Conservation (phyloP, 2,113 vertebrate species). For the Suricata suricatta region DNA sequence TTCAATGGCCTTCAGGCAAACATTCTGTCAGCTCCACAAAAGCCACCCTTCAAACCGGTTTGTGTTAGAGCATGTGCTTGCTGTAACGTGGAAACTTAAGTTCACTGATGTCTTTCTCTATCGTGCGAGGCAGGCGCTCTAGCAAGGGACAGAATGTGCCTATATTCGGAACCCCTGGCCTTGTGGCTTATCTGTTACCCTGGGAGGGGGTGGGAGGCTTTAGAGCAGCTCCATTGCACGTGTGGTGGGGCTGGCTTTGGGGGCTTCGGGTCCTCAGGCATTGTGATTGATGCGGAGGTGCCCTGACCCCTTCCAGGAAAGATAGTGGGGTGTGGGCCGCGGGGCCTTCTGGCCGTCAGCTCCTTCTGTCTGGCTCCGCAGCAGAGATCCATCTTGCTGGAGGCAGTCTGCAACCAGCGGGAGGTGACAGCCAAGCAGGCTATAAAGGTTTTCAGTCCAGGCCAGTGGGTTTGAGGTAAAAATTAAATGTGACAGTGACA, state of each 20-base stretch:
- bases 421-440: neutral
- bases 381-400: neutral
- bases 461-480: neutral
- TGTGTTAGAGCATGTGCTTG: neutral
- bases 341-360: neutral
- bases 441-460: neutral
- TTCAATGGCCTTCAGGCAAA: neutral
- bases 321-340: neutral
- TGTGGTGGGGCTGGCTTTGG: neutral
- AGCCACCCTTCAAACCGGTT: neutral
- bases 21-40: neutral
- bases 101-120: neutral
- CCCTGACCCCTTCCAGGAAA: neutral
- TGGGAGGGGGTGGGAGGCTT: neutral
- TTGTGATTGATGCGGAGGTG: neutral
- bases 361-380: neutral
- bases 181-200: neutral
- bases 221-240: accelerated
- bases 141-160: neutral
- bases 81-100: neutral
- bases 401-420: neutral
- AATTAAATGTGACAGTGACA: neutral
- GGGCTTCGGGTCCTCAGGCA: neutral
- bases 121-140: neutral
- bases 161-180: neutral